Evolutionary conservation across 2,888 invertebrate genomes (phyloP).

Genomic region (Eristalis tenax): DNA sequence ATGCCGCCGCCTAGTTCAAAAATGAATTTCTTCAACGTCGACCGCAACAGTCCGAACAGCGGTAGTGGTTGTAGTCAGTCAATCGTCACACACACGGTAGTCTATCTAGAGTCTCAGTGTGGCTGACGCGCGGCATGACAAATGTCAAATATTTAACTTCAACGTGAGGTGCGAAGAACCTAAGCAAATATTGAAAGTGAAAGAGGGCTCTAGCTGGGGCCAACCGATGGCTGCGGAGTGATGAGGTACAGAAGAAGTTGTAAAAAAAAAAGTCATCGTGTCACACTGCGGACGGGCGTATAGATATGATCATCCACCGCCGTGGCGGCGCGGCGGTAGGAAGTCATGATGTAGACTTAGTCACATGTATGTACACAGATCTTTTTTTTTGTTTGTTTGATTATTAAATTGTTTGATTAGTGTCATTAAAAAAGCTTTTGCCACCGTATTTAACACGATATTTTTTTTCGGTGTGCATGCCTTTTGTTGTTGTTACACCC

Average conservation of each 20-base stretch:
- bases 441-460: slow-evolving; percentile 70
- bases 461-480: background rate
- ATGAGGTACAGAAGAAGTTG: slow-evolving; percentile 4
- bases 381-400: slow-evolving; percentile 43
- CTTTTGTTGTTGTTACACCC: background rate
- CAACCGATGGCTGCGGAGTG: background rate
- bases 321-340: slow-evolving; percentile 10
- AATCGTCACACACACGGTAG: slow-evolving; percentile 9
- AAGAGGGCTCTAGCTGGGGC: slow-evolving; percentile 41
- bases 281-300: slow-evolving; percentile 5
- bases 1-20: slow-evolving; percentile 44
- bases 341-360: slow-evolving; percentile 7
- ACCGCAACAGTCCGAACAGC: background rate
- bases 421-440: slow-evolving; percentile 77
- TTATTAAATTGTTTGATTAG: slow-evolving; percentile 77
- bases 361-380: slow-evolving; percentile 52
- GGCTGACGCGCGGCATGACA: slow-evolving; percentile 63
- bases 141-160: slow-evolving; percentile 71
- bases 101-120: slow-evolving; percentile 21
- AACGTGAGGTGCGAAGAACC: slow-evolving; percentile 72
- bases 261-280: slow-evolving; percentile 16
- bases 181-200: slow-evolving; percentile 72
- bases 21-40: slow-evolving; percentile 7
- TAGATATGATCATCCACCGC: background rate
- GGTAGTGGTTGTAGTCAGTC: slow-evolving; percentile 14